phyloP scores from a whole-genome alignment of 2,113 vertebrate genomes.

The Rhabdornis inornatus region DNA sequence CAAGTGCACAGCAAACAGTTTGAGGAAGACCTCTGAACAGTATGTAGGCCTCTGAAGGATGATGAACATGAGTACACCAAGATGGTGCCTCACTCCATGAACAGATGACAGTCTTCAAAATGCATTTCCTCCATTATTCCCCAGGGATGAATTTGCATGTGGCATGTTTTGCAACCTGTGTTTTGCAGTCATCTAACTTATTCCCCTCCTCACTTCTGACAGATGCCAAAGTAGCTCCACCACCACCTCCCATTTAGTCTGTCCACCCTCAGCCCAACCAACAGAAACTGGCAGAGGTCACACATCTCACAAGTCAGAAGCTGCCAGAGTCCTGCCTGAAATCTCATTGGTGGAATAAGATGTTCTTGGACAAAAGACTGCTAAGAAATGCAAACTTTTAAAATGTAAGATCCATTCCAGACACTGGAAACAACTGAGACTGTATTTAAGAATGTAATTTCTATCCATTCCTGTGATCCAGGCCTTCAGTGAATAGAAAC shows the following conservation, averaged over 20 bases:
- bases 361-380: background rate
- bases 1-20: background rate
- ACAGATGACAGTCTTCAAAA: background rate
- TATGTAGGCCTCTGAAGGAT: background rate
- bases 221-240: background rate
- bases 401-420: background rate
- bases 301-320: background rate
- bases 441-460: background rate
- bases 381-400: background rate
- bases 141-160: background rate
- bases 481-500: background rate
- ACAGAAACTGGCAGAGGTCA: background rate
- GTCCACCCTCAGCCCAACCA: background rate
- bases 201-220: background rate
- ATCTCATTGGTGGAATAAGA: background rate
- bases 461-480: background rate
- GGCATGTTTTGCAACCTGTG: background rate
- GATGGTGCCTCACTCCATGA: background rate
- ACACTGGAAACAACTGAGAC: background rate
- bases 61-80: rapidly evolving
- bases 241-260: background rate
- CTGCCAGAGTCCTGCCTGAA: background rate
- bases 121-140: background rate
- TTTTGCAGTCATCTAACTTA: background rate
- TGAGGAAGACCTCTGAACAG: background rate